phyloP scores from a whole-genome alignment of 2,888 invertebrate species.

The Drosophila mercatorum region DNA sequence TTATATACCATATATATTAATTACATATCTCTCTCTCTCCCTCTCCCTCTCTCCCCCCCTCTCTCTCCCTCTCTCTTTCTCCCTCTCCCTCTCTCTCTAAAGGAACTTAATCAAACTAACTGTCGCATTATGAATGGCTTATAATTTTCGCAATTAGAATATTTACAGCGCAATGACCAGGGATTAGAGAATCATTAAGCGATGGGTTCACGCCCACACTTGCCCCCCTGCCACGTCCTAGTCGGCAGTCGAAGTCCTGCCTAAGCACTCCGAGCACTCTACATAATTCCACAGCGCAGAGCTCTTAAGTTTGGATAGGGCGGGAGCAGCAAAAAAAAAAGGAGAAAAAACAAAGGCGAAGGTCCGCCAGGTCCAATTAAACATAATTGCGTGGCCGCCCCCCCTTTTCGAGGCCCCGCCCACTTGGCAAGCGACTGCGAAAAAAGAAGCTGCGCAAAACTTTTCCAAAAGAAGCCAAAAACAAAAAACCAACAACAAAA shows the following conservation, averaged over 20 bases:
- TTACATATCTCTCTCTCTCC: too few species aligned
- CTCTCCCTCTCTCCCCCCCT: too few species aligned
- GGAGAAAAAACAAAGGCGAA: slow-evolving; percentile 29
- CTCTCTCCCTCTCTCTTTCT: too few species aligned
- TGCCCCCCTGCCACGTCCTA: background rate
- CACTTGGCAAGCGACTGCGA: slow-evolving; percentile 7
- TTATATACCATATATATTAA: too few species aligned
- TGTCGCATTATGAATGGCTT: background rate
- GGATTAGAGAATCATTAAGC: slow-evolving; percentile 25
- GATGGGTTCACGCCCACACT: slow-evolving; percentile 21
- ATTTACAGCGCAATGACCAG: slow-evolving; percentile 12
- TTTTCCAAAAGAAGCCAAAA: slow-evolving; percentile 5
- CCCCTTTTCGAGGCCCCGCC: slow-evolving; percentile 32
- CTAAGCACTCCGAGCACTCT: slow-evolving; percentile 25
- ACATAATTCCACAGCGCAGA: slow-evolving; percentile 23
- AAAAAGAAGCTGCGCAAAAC: slow-evolving; percentile 38
- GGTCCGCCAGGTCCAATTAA: slow-evolving; percentile 75
- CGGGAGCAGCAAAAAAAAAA: slow-evolving; percentile 6
- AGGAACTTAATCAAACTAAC: background rate
- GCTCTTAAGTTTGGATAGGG: slow-evolving; percentile 39
- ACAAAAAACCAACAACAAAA: slow-evolving; percentile 1
- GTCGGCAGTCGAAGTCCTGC: slow-evolving; percentile 13
- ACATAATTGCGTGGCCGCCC: slow-evolving; percentile 66
- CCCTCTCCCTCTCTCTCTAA: too few species aligned
- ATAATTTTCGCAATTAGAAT: background rate